Base-by-base conservation (phyloP, 37 sponge, comb jelly and placozoan species). In the Crambe crambe region DNA sequence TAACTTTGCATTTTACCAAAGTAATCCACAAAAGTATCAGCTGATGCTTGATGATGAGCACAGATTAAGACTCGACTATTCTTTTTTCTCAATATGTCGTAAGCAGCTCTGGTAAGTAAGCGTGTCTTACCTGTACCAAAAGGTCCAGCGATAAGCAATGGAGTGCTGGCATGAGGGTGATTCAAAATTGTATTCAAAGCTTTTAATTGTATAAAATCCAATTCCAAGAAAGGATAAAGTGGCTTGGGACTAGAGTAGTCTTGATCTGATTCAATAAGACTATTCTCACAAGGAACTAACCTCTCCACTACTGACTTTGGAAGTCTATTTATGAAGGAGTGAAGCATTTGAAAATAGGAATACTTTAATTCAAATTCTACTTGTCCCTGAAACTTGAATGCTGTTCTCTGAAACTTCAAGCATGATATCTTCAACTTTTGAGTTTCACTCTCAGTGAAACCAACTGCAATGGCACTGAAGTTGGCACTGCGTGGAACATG, bases 61-160 rank as follows among this genome's bases (percentile, higher is more conserved):
- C 79, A 87, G 15, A 91, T 68, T n/a, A 91, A 63, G 0, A 91
- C 79, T 12, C 57, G 37, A 34, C 26, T 70, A 18, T 30, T 73
- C 20, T 35, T 29, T 31, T 72, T 23, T 58, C 31, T 40, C 10
- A 91, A 58, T 1, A 91, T 43, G 18, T 86, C 65, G 40, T 84
- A 80, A 37, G 88, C 81, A 42, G 92, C 92, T 29, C 78, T 31
- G 34, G 92, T 88, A 43, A 91, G 72, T 3, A 91, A 3, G 1
- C 84, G 69, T 12, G 86, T 85, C 43, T 85, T 85, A 70, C 92
- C 88, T 26, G 92, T 91, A 23, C 92, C 92, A 91, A 91, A 91
- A 37, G 92, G 80, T 25, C 92, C 92, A 65, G 80, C 65, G 8
- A 87, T 32, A 3, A 91, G 47, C 20, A 83, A 18, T 30, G 87